Evolutionary conservation across 2,797 vertebrate species (phyloP).

Genomic region (Pangasius larnaudii): DNA sequence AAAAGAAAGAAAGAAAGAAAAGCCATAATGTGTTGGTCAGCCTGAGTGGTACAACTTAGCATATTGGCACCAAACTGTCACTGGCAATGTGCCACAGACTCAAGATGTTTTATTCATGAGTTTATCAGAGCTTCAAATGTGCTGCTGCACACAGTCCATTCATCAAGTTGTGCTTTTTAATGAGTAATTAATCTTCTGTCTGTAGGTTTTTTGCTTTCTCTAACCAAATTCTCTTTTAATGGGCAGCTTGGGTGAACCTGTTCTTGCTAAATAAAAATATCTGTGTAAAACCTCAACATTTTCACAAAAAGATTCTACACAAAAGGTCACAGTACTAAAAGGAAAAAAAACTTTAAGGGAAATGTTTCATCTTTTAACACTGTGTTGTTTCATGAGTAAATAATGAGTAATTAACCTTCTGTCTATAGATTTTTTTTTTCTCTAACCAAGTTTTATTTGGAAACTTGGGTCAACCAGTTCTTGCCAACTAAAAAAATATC

Average conservation of each 20-base stretch:
- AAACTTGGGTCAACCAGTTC: not conserved
- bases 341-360: not conserved
- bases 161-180: slow-evolving; percentile 22
- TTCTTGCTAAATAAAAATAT: not conserved
- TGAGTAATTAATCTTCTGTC: slow-evolving; percentile 32
- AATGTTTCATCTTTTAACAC: not conserved
- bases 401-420: not conserved
- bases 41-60: slow-evolving; percentile 25
- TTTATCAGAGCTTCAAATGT: slow-evolving; percentile 30
- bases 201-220: not conserved
- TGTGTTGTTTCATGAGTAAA: not conserved
- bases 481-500: not conserved
- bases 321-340: not conserved
- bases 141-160: slow-evolving; percentile 21
- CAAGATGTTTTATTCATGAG: slow-evolving; percentile 45
- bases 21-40: slow-evolving; percentile 15
- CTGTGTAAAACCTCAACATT: not conserved
- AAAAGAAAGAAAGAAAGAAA: not conserved
- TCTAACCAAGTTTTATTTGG: not conserved
- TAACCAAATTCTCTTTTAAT: not conserved
- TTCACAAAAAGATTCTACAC: not conserved
- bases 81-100: slow-evolving; percentile 43
- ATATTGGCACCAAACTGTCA: slow-evolving; percentile 42
- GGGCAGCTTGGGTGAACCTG: not conserved
- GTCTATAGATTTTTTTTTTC: not conserved